Conservation (phyloP, 1,140 invertebrate species). For the Ostrea edulis region DNA sequence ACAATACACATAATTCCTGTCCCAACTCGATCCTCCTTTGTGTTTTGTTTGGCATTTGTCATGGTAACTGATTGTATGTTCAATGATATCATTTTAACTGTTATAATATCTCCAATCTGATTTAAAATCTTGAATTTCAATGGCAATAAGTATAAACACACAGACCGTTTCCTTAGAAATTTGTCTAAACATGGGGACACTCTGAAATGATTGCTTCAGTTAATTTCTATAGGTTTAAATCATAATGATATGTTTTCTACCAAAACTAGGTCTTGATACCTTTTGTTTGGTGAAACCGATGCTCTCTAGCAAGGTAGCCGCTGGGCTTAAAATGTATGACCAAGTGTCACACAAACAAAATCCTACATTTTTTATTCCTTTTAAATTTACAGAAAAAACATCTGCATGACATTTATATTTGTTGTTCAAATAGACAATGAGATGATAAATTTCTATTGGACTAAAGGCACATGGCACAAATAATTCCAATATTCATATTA, state of each 20-base stretch:
- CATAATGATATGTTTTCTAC: not conserved
- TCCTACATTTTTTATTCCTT: not conserved
- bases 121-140: slow-evolving; percentile 16
- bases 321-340: not conserved
- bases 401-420: not conserved
- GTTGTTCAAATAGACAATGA: not conserved
- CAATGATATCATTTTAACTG: slow-evolving; percentile 7
- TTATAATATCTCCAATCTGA: not conserved
- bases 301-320: not conserved
- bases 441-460: not conserved
- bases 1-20: slow-evolving; percentile 8
- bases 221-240: not conserved
- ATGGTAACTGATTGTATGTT: slow-evolving; percentile 6
- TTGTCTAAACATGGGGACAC: not conserved
- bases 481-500: not conserved
- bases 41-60: slow-evolving; percentile 4
- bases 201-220: not conserved
- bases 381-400: not conserved
- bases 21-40: not conserved
- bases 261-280: not conserved
- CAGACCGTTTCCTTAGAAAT: not conserved
- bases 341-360: not conserved
- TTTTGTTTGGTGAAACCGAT: not conserved
- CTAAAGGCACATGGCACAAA: not conserved
- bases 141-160: not conserved